Evolutionary conservation across 2,113 vertebrate species (phyloP), one percentile per base, ranked within the genome.

Genomic region (Struthio camelus): DNA sequence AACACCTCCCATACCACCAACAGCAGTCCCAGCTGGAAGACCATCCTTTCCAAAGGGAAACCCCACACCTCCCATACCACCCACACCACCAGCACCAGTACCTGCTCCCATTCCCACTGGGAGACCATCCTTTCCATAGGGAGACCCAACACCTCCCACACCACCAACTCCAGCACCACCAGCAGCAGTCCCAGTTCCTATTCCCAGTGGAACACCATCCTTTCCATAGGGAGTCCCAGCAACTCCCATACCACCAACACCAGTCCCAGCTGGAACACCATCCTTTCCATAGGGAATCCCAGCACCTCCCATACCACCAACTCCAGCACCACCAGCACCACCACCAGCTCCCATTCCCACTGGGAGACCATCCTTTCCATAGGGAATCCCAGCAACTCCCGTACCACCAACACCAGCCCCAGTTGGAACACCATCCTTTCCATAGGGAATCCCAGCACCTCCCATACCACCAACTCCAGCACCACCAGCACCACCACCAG

Each of bases 341-440:
- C 17, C 34, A 40, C 66, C 25, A 71, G 53, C 12, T 25, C 28
- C 51, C 61, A 9, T 14, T 51, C n/a, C n/a, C n/a, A n/a, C n/a
- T 48, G 66, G 66, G 22, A 69, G 15, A 48, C 44, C 14, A 17
- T 17, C 44, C 67, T 70, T 48, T n/a, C 23, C 18, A n/a, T 48
- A 70, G n/a, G n/a, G n/a, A n/a, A n/a, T n/a, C n/a, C n/a, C n/a
- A n/a, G n/a, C n/a, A n/a, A n/a, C 16, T 28, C 16, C 38, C 2
- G 11, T 3, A 1, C 9, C 44, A 66, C 10, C 44, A 23, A 6
- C 11, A 0, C 61, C n/a, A 53, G 2, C 13, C n/a, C n/a, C n/a
- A 1, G 38, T 61, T 11, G 28, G 15, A 3, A 59, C 10, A 12
- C 50, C 76, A 59, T 71, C 78, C 38, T 48, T 36, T 11, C 78